Evolutionary conservation across 2,797 vertebrate species (phyloP).

Genomic region (Sciurus carolinensis): DNA sequence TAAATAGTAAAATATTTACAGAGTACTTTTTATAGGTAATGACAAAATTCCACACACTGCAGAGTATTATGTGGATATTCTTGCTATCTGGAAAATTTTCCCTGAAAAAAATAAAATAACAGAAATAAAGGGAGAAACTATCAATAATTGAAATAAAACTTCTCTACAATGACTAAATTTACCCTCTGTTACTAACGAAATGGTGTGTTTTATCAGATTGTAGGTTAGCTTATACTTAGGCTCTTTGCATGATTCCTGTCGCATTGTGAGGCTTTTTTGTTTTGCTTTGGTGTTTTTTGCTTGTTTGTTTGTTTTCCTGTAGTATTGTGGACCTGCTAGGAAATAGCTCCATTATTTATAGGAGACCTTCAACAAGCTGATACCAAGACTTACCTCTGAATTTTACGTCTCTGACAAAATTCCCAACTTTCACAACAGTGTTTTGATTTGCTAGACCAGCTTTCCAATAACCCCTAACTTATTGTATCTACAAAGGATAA

Average conservation of each 20-base stretch:
- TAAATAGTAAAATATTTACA: slow-evolving; percentile 24
- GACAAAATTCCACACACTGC: neutral
- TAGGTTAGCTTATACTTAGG: neutral
- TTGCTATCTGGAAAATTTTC: slow-evolving; percentile 15
- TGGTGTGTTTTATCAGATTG: slow-evolving; percentile 37
- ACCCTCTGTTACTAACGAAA: neutral
- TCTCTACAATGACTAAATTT: slow-evolving; percentile 6
- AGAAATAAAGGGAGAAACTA: neutral
- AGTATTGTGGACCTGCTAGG: neutral
- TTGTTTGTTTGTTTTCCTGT: neutral
- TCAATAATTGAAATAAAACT: slow-evolving; percentile 39
- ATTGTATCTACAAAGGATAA: neutral
- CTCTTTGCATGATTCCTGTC: neutral
- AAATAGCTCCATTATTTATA: neutral
- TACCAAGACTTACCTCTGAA: neutral
- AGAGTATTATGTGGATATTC: neutral
- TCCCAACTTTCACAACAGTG: neutral
- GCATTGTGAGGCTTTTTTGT: neutral
- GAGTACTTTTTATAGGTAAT: slow-evolving; percentile 28
- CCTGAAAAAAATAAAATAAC: slow-evolving; percentile 11
- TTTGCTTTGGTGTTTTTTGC: neutral
- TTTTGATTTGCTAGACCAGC: slow-evolving; percentile 32
- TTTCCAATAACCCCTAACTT: neutral
- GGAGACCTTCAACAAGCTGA: neutral
- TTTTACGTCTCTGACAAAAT: neutral